phyloP scores from a whole-genome alignment of 2,888 invertebrate species.

The Candidula unifasciata region DNA sequence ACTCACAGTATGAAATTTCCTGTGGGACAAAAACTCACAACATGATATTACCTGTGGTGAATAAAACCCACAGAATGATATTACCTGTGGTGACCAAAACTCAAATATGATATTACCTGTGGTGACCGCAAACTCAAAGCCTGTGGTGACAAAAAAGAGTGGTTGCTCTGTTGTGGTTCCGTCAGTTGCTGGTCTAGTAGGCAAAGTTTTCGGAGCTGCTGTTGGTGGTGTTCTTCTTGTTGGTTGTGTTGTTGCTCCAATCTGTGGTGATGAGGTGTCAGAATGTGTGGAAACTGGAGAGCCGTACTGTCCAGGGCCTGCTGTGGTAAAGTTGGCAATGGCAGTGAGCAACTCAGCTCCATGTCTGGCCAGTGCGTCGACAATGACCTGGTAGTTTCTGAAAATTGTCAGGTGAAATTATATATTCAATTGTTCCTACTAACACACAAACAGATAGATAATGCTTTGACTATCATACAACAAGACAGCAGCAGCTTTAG shows the following conservation, averaged over 20 bases:
- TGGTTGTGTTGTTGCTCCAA: neutral
- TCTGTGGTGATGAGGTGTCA: neutral
- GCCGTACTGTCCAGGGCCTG: neutral
- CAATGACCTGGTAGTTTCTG: constrained; percentile 28
- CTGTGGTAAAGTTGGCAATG: constrained; percentile 5
- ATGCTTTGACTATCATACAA: too few relatives aligned
- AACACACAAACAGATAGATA: too few relatives aligned
- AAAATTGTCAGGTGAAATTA: neutral
- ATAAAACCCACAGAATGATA: too few relatives aligned
- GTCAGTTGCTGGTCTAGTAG: neutral
- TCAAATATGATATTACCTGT: neutral
- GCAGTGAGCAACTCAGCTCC: neutral
- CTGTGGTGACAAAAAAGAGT: neutral
- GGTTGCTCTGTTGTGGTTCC: neutral
- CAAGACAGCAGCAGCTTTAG: too few relatives aligned
- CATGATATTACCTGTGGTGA: too few relatives aligned
- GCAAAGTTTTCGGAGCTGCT: neutral
- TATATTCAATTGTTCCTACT: too few relatives aligned
- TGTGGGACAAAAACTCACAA: too few relatives aligned
- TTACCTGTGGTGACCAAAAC: too few relatives aligned
- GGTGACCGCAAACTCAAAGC: neutral
- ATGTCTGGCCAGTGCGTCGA: neutral
- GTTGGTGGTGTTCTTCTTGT: constrained; percentile 6
- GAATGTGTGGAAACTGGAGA: constrained; percentile 1
- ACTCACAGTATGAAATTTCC: too few relatives aligned